phyloP scores from a whole-genome alignment of 2,113 vertebrate genomes.

The Ginglymostoma cirratum region DNA sequence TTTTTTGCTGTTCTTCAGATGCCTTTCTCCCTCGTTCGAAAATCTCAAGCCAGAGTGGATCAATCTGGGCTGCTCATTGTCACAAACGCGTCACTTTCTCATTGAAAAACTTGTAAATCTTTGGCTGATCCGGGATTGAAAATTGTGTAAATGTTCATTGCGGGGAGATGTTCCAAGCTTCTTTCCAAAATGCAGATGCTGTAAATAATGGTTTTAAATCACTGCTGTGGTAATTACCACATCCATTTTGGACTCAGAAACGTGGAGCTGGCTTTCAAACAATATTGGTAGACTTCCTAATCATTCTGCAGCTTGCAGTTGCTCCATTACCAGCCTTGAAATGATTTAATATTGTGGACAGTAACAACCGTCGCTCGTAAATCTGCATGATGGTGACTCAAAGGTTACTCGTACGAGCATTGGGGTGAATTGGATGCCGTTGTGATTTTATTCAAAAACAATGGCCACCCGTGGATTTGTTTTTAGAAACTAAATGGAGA shows the following conservation, averaged over 20 bases:
- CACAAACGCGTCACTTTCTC: neutral
- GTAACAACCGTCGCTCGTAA: neutral
- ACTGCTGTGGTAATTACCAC: neutral
- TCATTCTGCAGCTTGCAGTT: neutral
- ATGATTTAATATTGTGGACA: neutral
- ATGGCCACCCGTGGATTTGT: neutral
- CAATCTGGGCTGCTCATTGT: neutral
- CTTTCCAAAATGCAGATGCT: constrained; percentile 24
- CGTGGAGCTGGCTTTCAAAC: constrained; percentile 18
- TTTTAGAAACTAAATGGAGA: neutral
- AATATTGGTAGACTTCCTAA: constrained; percentile 19
- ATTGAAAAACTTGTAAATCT: neutral
- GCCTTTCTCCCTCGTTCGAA: neutral
- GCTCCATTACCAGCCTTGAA: neutral
- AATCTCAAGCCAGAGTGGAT: neutral
- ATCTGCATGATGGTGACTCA: neutral
- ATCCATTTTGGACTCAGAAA: constrained; percentile 16
- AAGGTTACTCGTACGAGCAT: neutral
- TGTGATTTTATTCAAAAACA: neutral
- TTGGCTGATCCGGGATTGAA: neutral
- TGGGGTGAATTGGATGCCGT: too few species aligned
- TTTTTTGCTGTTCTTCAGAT: neutral
- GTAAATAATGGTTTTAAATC: constrained; percentile 17
- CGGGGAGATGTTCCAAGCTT: neutral
- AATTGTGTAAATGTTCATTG: neutral